Percentiles rank a stretch among this genome's conserved stretches.
Evolutionary conservation across 64 coral and sea anemone species (phyloP).

Genomic region (Platygyra sinensis): DNA sequence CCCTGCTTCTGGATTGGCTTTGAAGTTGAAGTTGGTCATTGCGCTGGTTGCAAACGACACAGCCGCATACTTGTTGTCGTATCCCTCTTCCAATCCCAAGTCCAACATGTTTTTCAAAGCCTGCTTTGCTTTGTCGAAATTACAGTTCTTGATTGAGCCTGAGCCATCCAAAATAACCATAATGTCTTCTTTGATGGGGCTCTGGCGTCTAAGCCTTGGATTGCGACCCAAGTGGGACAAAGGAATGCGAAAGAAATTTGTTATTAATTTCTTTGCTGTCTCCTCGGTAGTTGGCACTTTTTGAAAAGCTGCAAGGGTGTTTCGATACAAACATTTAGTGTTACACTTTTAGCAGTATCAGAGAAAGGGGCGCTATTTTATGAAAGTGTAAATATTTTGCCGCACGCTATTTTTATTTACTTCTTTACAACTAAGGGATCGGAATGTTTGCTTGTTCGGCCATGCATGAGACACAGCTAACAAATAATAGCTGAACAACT

Average conservation of each 20-base stretch:
- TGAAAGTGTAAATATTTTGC: too few relatives aligned
- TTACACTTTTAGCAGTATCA: background rate
- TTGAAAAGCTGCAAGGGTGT: constrained; percentile 4
- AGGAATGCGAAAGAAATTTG: background rate
- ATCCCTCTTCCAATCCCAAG: background rate
- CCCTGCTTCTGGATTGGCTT: constrained; percentile 22
- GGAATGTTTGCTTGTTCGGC: too few relatives aligned
- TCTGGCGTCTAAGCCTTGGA: background rate
- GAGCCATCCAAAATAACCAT: constrained; percentile 53
- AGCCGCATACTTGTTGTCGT: constrained; percentile 34
- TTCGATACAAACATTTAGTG: background rate
- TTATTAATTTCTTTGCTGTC: constrained; percentile 6
- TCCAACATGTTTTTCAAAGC: constrained; percentile 2
- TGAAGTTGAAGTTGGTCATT: constrained; percentile 4
- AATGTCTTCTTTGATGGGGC: background rate
- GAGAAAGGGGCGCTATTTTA: too few relatives aligned
- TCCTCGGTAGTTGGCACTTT: background rate
- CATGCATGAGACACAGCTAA: too few relatives aligned
- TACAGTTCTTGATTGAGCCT: background rate
- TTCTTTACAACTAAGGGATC: too few relatives aligned
- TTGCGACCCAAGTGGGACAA: background rate
- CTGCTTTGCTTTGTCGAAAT: constrained; percentile 17
- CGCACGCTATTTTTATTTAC: too few relatives aligned
- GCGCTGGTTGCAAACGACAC: constrained; percentile 18
- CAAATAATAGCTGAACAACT: too few relatives aligned